Evolutionary conservation across 1,140 invertebrate genomes (phyloP), one percentile per base, ranked within the genome.

Genomic region (Dufourea novaeangliae): DNA sequence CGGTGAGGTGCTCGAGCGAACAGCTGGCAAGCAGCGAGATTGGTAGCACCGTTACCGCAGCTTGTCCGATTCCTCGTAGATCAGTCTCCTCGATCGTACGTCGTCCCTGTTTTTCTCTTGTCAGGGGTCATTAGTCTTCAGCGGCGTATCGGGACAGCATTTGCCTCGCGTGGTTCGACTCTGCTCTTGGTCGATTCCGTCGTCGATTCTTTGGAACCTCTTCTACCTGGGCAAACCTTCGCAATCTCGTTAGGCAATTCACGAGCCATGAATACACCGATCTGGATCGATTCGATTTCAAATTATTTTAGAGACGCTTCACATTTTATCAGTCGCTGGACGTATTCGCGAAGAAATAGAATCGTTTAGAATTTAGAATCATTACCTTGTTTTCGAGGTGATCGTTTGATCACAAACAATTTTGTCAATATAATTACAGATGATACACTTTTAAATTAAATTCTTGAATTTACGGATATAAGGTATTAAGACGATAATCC

Each of bases 21-120:
- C 85, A 86, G 85, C 80, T 86, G 85, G 85, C 80, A 80, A 78
- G 71, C 85, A 85, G 80, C 50, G 63, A 80, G 78, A 85, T 78
- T 79, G 71, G 80, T 80, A 85, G 75, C 84, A 85, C 83, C 84
- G 83, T 85, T 83, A 85, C 54, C 54, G 20, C 62, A 39, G 50
- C 41, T 71, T 64, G 82, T 70, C 70, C 79, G 78, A 78, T 78
- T 83, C 83, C 71, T 84, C 83, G 29, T 84, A 81, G 83, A 85
- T 85, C 82, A 74, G 68, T 66, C 82, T 75, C 75, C 83, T 69
- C 78, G 78, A 83, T 85, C 80, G 71, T 84, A 34, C 74, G 39
- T 77, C 69, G 67, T 73, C 79, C 66, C 62, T 72, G 72, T 79
- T 79, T 84, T 66, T 66, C 79, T 80, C 78, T 71, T 44, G 75